Conservation (phyloP, 1,140 invertebrate genomes). For the Pogonomyrmex californicus region DNA sequence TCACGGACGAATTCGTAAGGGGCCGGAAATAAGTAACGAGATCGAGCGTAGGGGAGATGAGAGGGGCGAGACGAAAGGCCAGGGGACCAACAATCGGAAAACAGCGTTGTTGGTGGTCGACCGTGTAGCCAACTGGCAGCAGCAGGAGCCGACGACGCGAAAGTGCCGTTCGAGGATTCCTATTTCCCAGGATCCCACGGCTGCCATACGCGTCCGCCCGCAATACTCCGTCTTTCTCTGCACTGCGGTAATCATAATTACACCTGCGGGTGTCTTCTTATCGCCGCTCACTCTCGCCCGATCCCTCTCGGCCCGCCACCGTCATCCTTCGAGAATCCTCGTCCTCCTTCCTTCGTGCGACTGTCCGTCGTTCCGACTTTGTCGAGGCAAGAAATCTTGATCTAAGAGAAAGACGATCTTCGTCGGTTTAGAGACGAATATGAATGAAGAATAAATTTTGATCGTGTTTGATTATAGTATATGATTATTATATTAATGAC, state of each 20-base stretch:
- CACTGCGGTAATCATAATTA: conserved; percentile 85
- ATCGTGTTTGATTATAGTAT: not conserved
- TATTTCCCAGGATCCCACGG: conserved; percentile 84
- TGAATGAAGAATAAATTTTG: conserved; percentile 2
- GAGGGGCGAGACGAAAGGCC: conserved; percentile 67
- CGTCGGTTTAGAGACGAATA: not conserved
- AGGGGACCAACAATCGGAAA: conserved; percentile 80
- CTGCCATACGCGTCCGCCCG: conserved; percentile 83
- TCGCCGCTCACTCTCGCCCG: conserved; percentile 72
- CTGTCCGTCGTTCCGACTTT: conserved; percentile 51
- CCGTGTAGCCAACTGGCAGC: conserved; percentile 68
- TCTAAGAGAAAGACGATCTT: conserved; percentile 34
- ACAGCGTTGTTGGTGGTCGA: conserved; percentile 76
- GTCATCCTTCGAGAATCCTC: conserved; percentile 71
- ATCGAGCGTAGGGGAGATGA: conserved; percentile 9
- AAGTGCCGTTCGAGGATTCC: conserved; percentile 85
- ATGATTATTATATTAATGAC: not conserved
- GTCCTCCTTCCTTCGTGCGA: conserved; percentile 41
- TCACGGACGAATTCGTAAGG: conserved; percentile 7
- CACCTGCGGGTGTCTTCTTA: conserved; percentile 85
- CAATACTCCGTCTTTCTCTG: conserved; percentile 82
- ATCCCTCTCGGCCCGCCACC: conserved; percentile 64
- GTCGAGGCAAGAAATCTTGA: conserved; percentile 44
- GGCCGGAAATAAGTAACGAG: conserved; percentile 46
- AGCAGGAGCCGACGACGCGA: conserved; percentile 77